Conservation (phyloP, 2,888 invertebrate genomes). For the Scaptomyza cyrtandrae region DNA sequence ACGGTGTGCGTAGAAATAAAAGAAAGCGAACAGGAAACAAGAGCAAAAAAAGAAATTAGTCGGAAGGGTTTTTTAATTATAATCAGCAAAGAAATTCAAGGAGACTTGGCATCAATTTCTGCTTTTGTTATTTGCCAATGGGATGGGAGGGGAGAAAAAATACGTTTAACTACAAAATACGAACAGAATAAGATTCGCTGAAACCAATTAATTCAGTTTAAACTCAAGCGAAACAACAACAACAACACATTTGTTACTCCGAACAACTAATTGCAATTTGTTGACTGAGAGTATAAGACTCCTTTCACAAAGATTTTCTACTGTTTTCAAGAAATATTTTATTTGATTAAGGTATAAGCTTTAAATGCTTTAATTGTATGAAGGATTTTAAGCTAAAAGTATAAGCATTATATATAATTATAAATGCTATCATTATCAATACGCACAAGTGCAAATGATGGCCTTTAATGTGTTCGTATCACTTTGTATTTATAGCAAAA, state of each 20-base stretch:
- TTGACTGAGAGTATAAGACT: background rate
- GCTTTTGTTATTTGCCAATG: background rate
- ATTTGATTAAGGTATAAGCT: background rate
- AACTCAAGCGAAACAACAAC: background rate
- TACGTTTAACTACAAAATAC: background rate
- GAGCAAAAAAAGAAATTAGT: background rate
- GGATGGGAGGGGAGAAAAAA: too few relatives aligned
- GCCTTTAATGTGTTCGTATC: background rate
- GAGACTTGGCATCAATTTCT: constrained; percentile 1
- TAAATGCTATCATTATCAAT: background rate
- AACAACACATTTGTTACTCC: background rate
- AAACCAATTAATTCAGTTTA: background rate
- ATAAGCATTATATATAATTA: background rate
- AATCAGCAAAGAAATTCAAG: background rate
- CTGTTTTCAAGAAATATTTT: background rate
- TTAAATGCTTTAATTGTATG: too few relatives aligned
- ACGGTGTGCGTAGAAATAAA: constrained; percentile 10
- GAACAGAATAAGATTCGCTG: background rate
- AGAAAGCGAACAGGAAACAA: constrained; percentile 11
- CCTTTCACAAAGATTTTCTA: background rate
- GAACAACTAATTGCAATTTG: background rate
- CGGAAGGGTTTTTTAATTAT: constrained; percentile 6
- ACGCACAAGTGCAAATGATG: background rate
- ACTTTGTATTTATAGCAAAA: background rate
- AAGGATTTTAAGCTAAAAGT: background rate